Evolutionary conservation across 2,888 invertebrate genomes (phyloP), one percentile per base, ranked within the genome.

Genomic region (Tinea trinotella): DNA sequence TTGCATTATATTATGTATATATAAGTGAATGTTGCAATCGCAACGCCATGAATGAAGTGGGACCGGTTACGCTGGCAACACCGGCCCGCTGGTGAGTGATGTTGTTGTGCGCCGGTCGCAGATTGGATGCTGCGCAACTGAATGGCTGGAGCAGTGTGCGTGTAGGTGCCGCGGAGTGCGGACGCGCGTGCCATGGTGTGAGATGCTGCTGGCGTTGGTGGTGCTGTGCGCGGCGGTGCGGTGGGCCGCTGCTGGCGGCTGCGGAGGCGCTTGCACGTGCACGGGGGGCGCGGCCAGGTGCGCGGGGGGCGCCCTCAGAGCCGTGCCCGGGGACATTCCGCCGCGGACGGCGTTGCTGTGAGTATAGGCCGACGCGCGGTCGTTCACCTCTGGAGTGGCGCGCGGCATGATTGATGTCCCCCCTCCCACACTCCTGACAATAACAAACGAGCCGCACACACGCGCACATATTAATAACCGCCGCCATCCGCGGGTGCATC

Each of bases 241-340:
- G 30, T n/a, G n/a, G n/a, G n/a, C n/a, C n/a, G n/a, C n/a, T n/a
- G n/a, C n/a, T n/a, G n/a, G n/a, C n/a, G 30, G 30, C 30, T 40
- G 40, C 40, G 40, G 40, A n/a, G 13, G 10, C 2, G 40, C 12
- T 13, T 40, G 40, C 40, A 6, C 15, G 40, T 40, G 40, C 7
- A 15, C 40, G 40, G 40, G 40, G 6, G n/a, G 10, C 12, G 40
- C 15, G 13, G 40, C 40, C 12, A 2, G 40, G 1, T 40, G 40
- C 13, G 40, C 40, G 2, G 40, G 40, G 12, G 40, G 12, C 13
- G 40, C 12, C 2, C 40, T 40, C 4, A 12, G 13, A 6, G 6
- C 15, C 13, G 40, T 40, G 40, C 40, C 40, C 40, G 40, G 13
- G 40, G 13, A 40, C 13, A 7, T 40, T n/a, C 40, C 40, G 40